Conservation (phyloP, 2,113 vertebrate genomes). For the Pholis gunnellus region DNA sequence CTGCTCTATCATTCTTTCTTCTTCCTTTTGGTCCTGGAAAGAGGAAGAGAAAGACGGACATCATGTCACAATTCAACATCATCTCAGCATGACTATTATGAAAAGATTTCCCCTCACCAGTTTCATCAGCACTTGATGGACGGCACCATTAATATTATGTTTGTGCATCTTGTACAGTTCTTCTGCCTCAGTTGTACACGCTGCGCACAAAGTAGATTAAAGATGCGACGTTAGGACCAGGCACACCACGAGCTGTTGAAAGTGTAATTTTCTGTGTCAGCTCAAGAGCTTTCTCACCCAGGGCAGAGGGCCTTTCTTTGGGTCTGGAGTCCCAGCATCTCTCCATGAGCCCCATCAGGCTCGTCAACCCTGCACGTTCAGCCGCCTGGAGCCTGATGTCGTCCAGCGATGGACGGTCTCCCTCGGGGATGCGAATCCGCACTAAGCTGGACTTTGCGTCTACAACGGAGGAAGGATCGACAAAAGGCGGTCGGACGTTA, state of each 20-base stretch:
- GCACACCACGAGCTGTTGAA: background rate
- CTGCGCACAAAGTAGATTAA: slow-evolving; percentile 38
- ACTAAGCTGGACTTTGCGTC: slow-evolving; percentile 65
- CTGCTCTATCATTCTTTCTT: background rate
- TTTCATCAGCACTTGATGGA: slow-evolving; percentile 58
- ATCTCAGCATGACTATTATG: background rate
- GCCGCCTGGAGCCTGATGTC: slow-evolving; percentile 21
- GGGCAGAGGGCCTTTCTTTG: slow-evolving; percentile 55
- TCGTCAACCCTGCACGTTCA: slow-evolving; percentile 27
- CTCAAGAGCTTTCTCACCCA: slow-evolving; percentile 55
- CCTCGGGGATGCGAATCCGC: slow-evolving; percentile 66
- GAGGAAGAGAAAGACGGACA: slow-evolving; percentile 46
- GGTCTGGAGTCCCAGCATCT: slow-evolving; percentile 67
- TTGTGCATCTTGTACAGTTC: slow-evolving; percentile 66
- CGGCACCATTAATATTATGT: slow-evolving; percentile 23
- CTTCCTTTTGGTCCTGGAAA: slow-evolving; percentile 45
- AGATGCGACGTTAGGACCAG: background rate
- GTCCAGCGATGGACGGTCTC: slow-evolving; percentile 73
- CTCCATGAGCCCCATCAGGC: slow-evolving; percentile 67
- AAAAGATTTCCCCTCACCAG: slow-evolving; percentile 64
- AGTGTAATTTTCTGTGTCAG: too few relatives aligned
- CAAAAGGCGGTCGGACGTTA: background rate
- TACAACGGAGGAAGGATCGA: background rate
- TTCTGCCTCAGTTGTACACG: slow-evolving; percentile 66
- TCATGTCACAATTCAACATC: slow-evolving; percentile 8